Base-by-base conservation (phyloP, 2,113 vertebrate species). In the Onychostruthus taczanowskii region DNA sequence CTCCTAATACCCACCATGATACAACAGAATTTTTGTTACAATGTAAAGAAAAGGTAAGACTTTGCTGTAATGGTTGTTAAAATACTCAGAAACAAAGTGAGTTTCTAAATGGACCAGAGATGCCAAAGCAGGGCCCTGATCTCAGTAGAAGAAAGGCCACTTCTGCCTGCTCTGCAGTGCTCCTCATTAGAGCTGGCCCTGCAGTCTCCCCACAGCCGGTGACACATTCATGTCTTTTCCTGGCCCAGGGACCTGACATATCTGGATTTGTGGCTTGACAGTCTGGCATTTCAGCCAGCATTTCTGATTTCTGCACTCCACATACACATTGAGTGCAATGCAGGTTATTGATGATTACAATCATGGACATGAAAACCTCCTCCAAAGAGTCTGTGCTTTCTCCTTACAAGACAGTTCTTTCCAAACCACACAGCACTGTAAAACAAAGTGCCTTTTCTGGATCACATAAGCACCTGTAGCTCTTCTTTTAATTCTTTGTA, bases 211-310 rank as follows among this genome's bases (percentile, higher is more conserved):
- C 33, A 20, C 39, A 52, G 66, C 26, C 0, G 0, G 26, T 24
- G 30, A 52, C 46, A 23, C 0, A 0, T 27, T 73, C 41, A 44
- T 9, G 3, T 13, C 82, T 37, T 37, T 62, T 31, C 75, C 55
- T 27, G n/a, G 41, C 20, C 6, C 1, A 58, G 39, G 41, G 43
- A 73, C 21, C 30, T 16, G 7, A 70, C 0, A 0, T 9, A n/a
- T 11, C 37, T 0, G 0, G 41, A 37, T 49, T 37, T 30, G 35
- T 5, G n/a, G 15, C 59, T 62, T 43, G 46, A 59, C 52, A 62
- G 63, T 26, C 3, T 80, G 56, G 58, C 33, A 47, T 64, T 94
- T 84, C 74, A 91, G 19, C 16, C 27, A 43, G 33, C 2, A 4
- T 19, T 94, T 84, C 43, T 81, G 77, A 50, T 33, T 50, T 67